phyloP scores from a whole-genome alignment of 2,797 vertebrate species.

The Linurgus olivaceus region DNA sequence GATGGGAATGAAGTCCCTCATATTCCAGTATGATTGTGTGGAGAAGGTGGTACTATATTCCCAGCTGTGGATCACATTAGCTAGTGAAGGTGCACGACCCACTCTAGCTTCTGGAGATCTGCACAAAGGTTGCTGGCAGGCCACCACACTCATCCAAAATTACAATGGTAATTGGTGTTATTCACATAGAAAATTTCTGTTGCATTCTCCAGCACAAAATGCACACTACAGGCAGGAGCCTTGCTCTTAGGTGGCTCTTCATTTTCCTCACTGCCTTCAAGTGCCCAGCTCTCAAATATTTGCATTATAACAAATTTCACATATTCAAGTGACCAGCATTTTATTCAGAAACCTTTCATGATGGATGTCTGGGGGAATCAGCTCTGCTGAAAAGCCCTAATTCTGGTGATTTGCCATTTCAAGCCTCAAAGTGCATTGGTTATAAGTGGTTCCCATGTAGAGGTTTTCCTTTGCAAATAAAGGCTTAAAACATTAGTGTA shows the following conservation, averaged over 20 bases:
- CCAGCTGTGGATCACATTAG: background rate
- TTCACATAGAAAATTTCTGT: background rate
- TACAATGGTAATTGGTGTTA: background rate
- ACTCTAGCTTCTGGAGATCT: background rate
- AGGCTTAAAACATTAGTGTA: background rate
- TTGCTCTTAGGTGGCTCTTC: background rate
- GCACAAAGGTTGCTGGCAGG: background rate
- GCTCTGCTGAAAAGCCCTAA: background rate
- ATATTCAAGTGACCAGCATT: background rate
- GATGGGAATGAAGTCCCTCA: background rate
- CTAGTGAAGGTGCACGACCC: background rate
- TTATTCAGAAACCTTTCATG: background rate
- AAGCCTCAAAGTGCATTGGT: background rate
- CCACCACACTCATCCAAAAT: background rate
- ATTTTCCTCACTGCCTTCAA: background rate
- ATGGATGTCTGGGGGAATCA: background rate
- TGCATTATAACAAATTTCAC: background rate
- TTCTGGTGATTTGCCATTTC: background rate
- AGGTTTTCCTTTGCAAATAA: background rate
- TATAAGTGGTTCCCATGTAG: background rate
- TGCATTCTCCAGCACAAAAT: background rate
- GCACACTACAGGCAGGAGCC: background rate
- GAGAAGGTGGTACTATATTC: background rate
- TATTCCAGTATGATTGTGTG: background rate
- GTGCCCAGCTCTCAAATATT: background rate